Evolutionary conservation across 1,140 invertebrate species (phyloP), one percentile per base, ranked within the genome.

Genomic region (Chlorops oryzae): DNA sequence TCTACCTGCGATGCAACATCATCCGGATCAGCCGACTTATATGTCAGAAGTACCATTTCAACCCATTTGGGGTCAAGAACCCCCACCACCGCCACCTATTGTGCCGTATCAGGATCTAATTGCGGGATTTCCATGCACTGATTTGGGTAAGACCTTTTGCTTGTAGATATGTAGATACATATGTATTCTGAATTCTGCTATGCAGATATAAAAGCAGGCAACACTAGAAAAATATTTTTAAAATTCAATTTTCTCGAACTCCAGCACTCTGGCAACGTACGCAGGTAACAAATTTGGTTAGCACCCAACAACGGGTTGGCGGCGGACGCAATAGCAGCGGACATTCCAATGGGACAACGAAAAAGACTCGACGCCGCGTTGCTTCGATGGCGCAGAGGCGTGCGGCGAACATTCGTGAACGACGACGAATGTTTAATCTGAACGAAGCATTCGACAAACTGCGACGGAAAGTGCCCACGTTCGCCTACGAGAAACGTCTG

Each of bases 381-480:
- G 92, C 92, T 0, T 92, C 91, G 0, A 80, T 93, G 52, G 91
- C 90, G 0, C 92, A 95, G 65, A 77, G 92, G 28, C 77, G 90
- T 47, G 92, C 93, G 0, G 94, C 94, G 13, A 97, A 96, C 73
- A 94, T 97, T 54, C 81, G 95, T 0, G 95, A 98, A 71, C 75
- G 95, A 47, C 80, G 93, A 39, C 78, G 96, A 56, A 98, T 98
- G 94, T 93, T 96, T 67, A 97, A 96, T 74, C 79, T 98, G 7
- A 98, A 98, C 70, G 92, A 96, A 66, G 95, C 95, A 3, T 99
- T 98, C 65, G 93, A 98, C 63, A 91, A 92, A 66, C 73, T 96
- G 22, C 76, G 91, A 10, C 78, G 90, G 58, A 94, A 95, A 77
- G 95, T 98, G 10, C 96, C 96, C 20, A 99, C 96, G 1, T 99